Evolutionary conservation across 2,797 vertebrate species (phyloP), one percentile per base, ranked within the genome.

Genomic region (Coregonus sp.): DNA sequence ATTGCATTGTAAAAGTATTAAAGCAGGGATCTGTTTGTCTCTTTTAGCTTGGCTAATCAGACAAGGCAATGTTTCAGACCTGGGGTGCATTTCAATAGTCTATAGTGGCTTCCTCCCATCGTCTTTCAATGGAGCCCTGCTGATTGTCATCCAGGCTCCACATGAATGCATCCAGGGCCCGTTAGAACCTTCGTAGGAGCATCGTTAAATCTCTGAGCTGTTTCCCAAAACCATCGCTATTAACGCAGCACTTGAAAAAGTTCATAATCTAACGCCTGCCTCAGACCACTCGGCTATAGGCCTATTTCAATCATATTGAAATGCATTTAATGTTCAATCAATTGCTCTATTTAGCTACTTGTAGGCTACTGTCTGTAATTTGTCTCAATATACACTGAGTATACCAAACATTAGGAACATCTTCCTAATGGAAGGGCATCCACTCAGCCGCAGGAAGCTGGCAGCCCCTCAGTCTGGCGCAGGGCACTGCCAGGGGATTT

Each of bases 381-480:
- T 40, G 6, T 40, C 37, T 40, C 37, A 25, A 25, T 40, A 40
- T 40, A 40, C 37, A 40, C 80, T 52, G 65, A 73, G 75, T 72
- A 40, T 78, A 35, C 85, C 83, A 81, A 82, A 76, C 74, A 40
- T 83, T 69, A 37, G 70, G 81, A 80, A 83, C 50, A 54, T 76
- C 68, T 76, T 61, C 80, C 67, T 76, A 70, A 37, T 72, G 61
- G 20, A 4, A 9, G 61, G 61, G 5, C 25, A 25, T 25, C 25
- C 25, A 25, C 25, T 25, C 59, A 20, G 61, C 67, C 66, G 54
- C 50, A 59, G 63, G 70, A 72, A 67, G 75, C 50, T 85, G 85
- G 78, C 76, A 35, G 29, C 70, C 63, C 37, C 65, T 74, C 81
- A 84, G 70, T 71, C 65, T 37, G 77, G 40, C 71, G 61, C 72